phyloP scores from a whole-genome alignment of 1,140 invertebrate species.

The Armadillidium nasatum region DNA sequence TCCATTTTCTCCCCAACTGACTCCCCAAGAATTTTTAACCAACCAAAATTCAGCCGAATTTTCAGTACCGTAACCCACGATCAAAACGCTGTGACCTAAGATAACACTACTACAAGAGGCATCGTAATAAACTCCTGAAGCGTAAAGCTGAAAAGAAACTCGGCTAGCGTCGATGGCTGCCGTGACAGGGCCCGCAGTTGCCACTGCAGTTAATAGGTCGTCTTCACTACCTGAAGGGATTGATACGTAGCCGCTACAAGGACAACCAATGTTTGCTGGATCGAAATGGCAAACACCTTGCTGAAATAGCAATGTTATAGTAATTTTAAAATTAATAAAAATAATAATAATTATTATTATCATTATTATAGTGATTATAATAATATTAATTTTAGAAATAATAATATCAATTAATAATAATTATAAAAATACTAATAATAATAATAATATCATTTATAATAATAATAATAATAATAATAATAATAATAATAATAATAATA shows the following conservation, averaged over 20 bases:
- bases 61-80: slow-evolving; percentile 67
- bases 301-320: too few relatives aligned
- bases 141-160: not conserved
- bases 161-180: not conserved
- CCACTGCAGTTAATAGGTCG: not conserved
- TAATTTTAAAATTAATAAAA: not conserved
- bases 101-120: slow-evolving; percentile 60
- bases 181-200: not conserved
- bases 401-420: slow-evolving; percentile 11
- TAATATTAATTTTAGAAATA: not conserved
- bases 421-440: slow-evolving; percentile 10
- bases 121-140: slow-evolving; percentile 62
- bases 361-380: not conserved
- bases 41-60: slow-evolving; percentile 73
- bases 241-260: too few relatives aligned
- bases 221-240: not conserved
- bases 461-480: too few relatives aligned
- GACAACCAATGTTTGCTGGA: too few relatives aligned
- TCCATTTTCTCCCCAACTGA: slow-evolving; percentile 50
- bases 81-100: slow-evolving; percentile 82
- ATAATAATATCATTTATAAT: not conserved
- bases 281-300: too few relatives aligned
- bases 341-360: not conserved
- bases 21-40: slow-evolving; percentile 85
- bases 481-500: too few relatives aligned